A percentile compares a stretch with the other conserved stretches of the same genome.
Evolutionary conservation across 2,113 vertebrate genomes (phyloP).

Genomic region (Phylloscopus trochilus): DNA sequence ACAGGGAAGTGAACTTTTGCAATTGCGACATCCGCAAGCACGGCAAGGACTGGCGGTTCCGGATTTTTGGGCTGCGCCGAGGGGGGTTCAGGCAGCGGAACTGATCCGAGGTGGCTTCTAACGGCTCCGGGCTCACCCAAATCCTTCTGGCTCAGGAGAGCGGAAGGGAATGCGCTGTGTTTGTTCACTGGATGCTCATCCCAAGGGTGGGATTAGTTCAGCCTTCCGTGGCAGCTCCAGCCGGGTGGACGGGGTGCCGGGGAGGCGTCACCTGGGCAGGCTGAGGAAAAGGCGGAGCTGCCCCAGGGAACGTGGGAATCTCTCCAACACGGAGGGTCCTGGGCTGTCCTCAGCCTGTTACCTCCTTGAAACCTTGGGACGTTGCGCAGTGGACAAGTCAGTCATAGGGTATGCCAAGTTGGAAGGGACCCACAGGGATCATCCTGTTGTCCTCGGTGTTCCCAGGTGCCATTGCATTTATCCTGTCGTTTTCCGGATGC

Average conservation of each 20-base stretch:
- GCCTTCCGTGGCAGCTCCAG: neutral
- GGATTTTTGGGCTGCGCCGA: neutral
- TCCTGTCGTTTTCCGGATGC: neutral
- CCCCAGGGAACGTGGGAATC: neutral
- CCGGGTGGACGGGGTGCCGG: neutral
- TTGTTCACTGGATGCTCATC: neutral
- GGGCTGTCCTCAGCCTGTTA: neutral
- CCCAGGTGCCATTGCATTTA: neutral
- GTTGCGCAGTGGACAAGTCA: neutral
- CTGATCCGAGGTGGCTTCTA: neutral
- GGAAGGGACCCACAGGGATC: neutral
- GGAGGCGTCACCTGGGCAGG: neutral
- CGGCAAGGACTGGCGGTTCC: fast-evolving
- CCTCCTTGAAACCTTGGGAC: neutral
- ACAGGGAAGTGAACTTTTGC: neutral
- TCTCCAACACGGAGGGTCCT: neutral
- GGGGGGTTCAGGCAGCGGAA: neutral
- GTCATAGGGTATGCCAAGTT: fast-evolving
- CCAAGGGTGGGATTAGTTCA: neutral
- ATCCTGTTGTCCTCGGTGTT: neutral
- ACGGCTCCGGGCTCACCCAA: neutral
- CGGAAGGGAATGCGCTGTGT: neutral
- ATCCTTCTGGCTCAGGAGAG: neutral
- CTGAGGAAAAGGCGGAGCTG: neutral
- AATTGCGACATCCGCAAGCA: fast-evolving